These are phyloP conservation scores for Pluvialis apricaria DNA, from an alignment of 2,113 vertebrate species.

Conservation along the genomic window DNA sequence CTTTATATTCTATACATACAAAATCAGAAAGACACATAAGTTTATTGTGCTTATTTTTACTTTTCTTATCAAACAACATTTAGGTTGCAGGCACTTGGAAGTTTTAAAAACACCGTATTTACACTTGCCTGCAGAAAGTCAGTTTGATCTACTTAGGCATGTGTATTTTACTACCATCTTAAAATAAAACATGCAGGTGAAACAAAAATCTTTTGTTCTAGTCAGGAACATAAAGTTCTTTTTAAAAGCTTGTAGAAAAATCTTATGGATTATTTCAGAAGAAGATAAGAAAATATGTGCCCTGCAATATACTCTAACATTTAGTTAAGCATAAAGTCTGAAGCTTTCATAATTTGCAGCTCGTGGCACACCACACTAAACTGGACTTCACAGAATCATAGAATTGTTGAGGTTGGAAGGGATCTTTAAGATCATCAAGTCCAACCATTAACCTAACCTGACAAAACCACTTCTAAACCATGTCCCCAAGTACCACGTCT, in stretches of 20 bases:
- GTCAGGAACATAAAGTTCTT: not conserved
- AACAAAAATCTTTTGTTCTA: not conserved
- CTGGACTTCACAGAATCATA: no score
- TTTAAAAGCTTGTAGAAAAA: not conserved
- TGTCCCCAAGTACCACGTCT: no score
- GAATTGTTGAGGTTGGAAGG: no score
- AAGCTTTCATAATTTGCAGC: not conserved
- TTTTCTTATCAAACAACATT: not conserved
- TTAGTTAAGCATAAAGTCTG: not conserved
- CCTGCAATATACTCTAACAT: not conserved
- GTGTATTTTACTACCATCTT: not conserved
- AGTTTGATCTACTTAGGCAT: not conserved
- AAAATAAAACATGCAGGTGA: not conserved
- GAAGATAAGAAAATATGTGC: not conserved
- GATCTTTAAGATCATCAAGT: no score
- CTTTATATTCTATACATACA: not conserved
- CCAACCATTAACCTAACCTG: no score
- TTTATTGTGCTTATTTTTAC: not conserved
- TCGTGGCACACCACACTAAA: not conserved
- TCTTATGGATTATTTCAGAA: not conserved
- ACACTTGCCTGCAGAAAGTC: not conserved
- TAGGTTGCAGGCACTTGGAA: not conserved
- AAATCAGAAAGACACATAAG: not conserved
- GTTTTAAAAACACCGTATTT: not conserved
- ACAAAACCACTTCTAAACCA: no score